Evolutionary conservation across 1,140 invertebrate species (phyloP).

Genomic region (Triops cancriformis): DNA sequence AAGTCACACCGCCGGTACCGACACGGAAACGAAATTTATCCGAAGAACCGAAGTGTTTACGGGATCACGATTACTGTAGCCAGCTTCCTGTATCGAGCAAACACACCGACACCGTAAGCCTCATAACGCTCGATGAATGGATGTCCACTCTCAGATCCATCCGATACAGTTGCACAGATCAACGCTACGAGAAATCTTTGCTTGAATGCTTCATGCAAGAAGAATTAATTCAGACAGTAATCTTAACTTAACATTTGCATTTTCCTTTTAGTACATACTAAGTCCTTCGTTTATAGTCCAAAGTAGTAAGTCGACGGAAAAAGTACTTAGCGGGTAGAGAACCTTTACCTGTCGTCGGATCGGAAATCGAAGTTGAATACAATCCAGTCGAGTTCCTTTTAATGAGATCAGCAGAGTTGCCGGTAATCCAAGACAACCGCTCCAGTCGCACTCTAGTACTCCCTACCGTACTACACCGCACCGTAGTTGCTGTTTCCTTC

Average conservation of each 20-base stretch:
- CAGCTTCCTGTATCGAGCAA: background rate
- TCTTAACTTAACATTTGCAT: too few relatives aligned
- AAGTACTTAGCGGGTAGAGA: background rate
- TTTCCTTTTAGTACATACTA: too few relatives aligned
- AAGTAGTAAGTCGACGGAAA: background rate
- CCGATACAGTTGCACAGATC: background rate
- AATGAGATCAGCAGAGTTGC: constrained; percentile 25
- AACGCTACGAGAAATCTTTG: background rate
- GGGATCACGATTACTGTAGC: background rate
- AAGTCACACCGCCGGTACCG: background rate
- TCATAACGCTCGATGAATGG: background rate
- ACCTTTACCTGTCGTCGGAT: constrained; percentile 19
- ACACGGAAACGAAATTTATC: background rate
- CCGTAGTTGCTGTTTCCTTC: background rate
- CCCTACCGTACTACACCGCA: background rate
- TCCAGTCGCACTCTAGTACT: background rate
- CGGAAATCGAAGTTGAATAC: constrained; percentile 26
- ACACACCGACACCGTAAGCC: background rate
- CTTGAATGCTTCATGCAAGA: background rate
- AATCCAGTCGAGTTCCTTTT: constrained; percentile 26
- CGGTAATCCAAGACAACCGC: constrained; percentile 21
- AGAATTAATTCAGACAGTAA: background rate
- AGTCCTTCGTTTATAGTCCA: too few relatives aligned
- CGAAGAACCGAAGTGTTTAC: background rate
- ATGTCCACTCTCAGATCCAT: background rate